Conservation (phyloP, 23 tunicate genomes). For the Trididemnum miniatum region DNA sequence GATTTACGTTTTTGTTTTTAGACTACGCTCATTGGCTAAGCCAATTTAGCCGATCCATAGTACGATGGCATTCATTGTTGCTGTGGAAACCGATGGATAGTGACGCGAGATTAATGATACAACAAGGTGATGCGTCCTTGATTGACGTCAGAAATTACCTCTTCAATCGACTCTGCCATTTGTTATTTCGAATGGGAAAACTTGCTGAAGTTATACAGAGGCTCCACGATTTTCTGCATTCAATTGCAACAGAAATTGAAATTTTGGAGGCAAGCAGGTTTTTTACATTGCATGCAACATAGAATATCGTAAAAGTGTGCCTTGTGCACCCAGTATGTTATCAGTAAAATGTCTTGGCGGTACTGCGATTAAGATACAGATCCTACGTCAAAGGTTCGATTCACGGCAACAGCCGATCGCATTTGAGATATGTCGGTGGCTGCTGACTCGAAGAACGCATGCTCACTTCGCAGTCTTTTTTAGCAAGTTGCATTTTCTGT, state of each 20-base stretch:
- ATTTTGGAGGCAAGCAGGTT: slow-evolving; percentile 82
- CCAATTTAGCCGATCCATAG: slow-evolving; percentile 57
- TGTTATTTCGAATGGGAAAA: slow-evolving; percentile 63
- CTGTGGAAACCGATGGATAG: slow-evolving; percentile 78
- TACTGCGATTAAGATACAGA: too few relatives aligned
- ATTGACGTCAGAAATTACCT: slow-evolving; percentile 90
- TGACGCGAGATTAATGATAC: slow-evolving; percentile 59
- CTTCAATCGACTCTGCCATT: slow-evolving; percentile 85
- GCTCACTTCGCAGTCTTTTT: too few relatives aligned
- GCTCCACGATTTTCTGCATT: slow-evolving; percentile 75
- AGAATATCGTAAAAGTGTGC: too few relatives aligned
- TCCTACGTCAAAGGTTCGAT: too few relatives aligned
- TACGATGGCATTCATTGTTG: slow-evolving; percentile 87
- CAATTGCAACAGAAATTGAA: slow-evolving; percentile 66
- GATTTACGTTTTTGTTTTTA: too few relatives aligned
- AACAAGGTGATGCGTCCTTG: slow-evolving; percentile 64
- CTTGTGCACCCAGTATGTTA: too few relatives aligned
- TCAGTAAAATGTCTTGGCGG: too few relatives aligned
- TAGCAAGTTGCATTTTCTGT: too few relatives aligned
- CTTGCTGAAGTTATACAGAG: slow-evolving; percentile 47
- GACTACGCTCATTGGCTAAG: slow-evolving; percentile 93
- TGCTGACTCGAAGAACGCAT: too few relatives aligned
- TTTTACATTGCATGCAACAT: too few relatives aligned
- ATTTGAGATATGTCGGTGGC: too few relatives aligned
- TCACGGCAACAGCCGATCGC: too few relatives aligned